Evolutionary conservation across 2,797 vertebrate genomes (phyloP), one percentile per base, ranked within the genome.

Genomic region (Paguma larvata): DNA sequence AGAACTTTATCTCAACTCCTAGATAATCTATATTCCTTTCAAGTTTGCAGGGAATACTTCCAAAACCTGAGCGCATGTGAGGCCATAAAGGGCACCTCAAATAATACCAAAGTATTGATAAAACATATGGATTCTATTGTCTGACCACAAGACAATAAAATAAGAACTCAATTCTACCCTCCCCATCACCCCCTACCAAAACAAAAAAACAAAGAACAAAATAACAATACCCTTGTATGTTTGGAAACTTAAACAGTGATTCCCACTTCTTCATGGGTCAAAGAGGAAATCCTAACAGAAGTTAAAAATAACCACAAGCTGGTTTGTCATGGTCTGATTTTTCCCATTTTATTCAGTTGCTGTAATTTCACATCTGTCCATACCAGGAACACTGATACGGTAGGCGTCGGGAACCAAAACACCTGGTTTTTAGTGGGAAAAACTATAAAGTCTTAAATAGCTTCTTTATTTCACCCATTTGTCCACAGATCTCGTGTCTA

Each of bases 241-340:
- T 85, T 78, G 14, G 62, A 83, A 93, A 88, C 21, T 78, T 78
- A 14, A 46, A 88, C 38, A 59, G 30, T 32, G 15, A 8, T 78
- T 89, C 70, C 38, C 73, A 85, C 38, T 51, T 79, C 53, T 82
- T 92, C 21, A 16, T 46, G 30, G 30, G 15, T 70, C 62, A 62
- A 48, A 93, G 80, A 51, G 38, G 83, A 96, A 88, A 41, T 44
- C n/a, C 56, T 32, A n/a, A 67, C 18, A 23, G 51, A 75, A 95
- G 59, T 63, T 38, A 82, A 7, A 41, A 92, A 62, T 27, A 62
- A 63, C 21, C 21, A 15, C 11, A n/a, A n/a, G 27, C 44, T 46
- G 32, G 30, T 63, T 93, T 77, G 44, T 70, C 92, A n/a, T 4
- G 23, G n/a, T 34, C 34, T 44, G 19, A 48, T 85, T 85, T 92